Base-by-base conservation (phyloP, 2,113 vertebrate species). In the Otocyon megalotis region DNA sequence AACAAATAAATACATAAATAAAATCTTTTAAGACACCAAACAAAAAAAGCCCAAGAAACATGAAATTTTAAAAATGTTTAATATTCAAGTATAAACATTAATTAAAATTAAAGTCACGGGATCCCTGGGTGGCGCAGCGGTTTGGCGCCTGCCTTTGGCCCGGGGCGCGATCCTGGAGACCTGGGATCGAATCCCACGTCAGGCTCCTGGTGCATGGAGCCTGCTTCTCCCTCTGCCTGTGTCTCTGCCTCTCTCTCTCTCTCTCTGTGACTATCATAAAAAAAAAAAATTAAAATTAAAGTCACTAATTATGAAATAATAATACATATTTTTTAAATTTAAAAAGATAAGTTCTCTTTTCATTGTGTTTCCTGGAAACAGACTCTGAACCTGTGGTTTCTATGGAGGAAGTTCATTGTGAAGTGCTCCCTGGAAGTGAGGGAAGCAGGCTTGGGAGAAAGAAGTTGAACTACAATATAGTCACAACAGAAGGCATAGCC, bases 231-330 rank as follows among this genome's bases (percentile, higher is more conserved):
- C n/a, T n/a, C n/a, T n/a, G n/a, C n/a, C n/a, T n/a, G n/a, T n/a
- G n/a, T n/a, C n/a, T n/a, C n/a, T n/a, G n/a, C n/a, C n/a, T n/a
- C n/a, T n/a, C n/a, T n/a, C n/a, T n/a, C n/a, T n/a, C n/a, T n/a
- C n/a, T n/a, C n/a, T n/a, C n/a, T n/a, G n/a, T n/a, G n/a, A n/a
- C n/a, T n/a, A n/a, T n/a, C n/a, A n/a, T n/a, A n/a, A n/a, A n/a
- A n/a, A n/a, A n/a, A n/a, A n/a, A n/a, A n/a, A 95, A 92, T 74
- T 92, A 80, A 67, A 96, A 83, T 87, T 77, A 32, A 88, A 94
- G 19, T 82, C 15, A 88, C n/a, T 80, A 60, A 90, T 90, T 81
- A 69, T 69, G 35, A 90, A 37, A 26, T 50, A 77, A 37, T 67
- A 54, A 24, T 88, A 93, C 17, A 30, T 50, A 30, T 76, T 16